Conservation (phyloP, 1,140 invertebrate genomes). For the Colletes latitarsis region DNA sequence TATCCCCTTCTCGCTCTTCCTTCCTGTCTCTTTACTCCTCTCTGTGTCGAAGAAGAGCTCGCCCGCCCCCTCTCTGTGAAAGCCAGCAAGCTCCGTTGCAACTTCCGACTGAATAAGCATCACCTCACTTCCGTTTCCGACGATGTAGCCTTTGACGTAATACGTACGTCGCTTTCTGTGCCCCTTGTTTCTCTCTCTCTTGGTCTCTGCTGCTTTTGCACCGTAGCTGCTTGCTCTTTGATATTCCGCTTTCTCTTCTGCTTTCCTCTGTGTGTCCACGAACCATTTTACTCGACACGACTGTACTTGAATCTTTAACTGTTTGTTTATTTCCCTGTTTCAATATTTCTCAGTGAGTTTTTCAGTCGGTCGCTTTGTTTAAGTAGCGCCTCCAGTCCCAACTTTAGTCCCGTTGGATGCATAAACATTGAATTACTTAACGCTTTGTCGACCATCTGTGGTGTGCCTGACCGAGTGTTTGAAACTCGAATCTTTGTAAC, state of each 20-base stretch:
- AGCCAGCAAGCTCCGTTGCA: conserved; percentile 73
- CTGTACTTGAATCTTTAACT: background rate
- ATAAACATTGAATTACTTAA: background rate
- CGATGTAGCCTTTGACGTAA: conserved; percentile 77
- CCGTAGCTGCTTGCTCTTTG: conserved; percentile 39
- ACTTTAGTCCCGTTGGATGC: background rate
- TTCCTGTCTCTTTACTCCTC: conserved; percentile 23
- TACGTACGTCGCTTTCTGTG: conserved; percentile 60
- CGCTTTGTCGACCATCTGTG: background rate
- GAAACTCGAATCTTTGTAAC: background rate
- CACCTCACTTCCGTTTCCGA: conserved; percentile 74
- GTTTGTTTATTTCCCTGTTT: background rate
- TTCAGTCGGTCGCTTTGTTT: background rate
- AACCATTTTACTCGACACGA: conserved; percentile 8
- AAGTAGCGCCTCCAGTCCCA: background rate
- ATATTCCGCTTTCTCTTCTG: conserved; percentile 35
- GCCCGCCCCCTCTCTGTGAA: conserved; percentile 52
- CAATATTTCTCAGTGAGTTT: conserved; percentile 7
- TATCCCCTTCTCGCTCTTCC: conserved; percentile 29
- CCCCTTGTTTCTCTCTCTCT: conserved; percentile 14
- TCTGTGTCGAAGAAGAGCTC: background rate
- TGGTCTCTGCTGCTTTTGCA: background rate
- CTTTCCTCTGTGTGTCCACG: conserved; percentile 16
- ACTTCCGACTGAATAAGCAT: conserved; percentile 78
- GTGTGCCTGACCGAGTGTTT: background rate